Conservation (phyloP, 2,888 invertebrate genomes). For the Petrophora chlorosata region DNA sequence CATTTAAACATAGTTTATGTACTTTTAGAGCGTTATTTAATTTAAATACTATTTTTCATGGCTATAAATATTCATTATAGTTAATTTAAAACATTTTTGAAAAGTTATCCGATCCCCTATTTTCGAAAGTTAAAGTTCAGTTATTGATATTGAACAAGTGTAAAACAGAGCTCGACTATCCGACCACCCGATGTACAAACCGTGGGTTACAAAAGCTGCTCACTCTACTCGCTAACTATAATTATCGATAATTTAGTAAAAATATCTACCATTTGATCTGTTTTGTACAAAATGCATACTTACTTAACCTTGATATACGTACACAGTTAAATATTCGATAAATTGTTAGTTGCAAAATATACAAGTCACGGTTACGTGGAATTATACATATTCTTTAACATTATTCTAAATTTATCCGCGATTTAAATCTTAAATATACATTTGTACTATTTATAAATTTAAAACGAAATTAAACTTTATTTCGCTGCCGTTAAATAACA, state of each 20-base stretch:
- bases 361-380: constrained; percentile 36
- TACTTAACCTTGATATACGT: constrained; percentile 36
- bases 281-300: constrained; percentile 76
- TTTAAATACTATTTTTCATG: too few species aligned
- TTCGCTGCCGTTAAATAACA: constrained; percentile 42
- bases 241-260: constrained; percentile 64
- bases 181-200: constrained; percentile 36
- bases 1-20: too few species aligned
- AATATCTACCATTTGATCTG: constrained; percentile 66
- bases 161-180: constrained; percentile 2
- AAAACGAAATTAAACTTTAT: constrained; percentile 53
- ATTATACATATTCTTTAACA: constrained; percentile 47
- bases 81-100: too few species aligned
- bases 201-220: constrained; percentile 75
- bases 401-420: constrained; percentile 34
- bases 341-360: constrained; percentile 54
- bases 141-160: not conserved
- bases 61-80: too few species aligned
- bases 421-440: constrained; percentile 65
- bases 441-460: constrained; percentile 80
- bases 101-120: too few species aligned
- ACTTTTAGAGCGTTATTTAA: too few species aligned
- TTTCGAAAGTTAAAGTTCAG: too few species aligned
- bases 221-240: constrained; percentile 50
- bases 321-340: constrained; percentile 55